These are phyloP conservation scores for Drosophila takahashii DNA, from an alignment of 1,140 invertebrate species.

Conservation along the genomic window DNA sequence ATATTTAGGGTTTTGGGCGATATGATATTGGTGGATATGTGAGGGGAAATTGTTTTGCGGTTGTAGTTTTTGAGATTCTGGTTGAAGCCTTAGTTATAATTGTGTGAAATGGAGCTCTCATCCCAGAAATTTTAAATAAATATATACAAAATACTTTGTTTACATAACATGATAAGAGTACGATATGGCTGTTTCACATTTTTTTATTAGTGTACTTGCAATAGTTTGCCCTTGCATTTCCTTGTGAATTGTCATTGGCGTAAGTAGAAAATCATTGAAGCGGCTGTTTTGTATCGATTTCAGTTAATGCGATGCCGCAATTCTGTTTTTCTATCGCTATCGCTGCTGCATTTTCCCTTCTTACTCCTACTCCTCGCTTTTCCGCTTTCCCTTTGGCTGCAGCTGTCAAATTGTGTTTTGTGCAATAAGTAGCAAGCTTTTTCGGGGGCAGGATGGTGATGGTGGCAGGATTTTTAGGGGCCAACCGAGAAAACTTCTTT, in stretches of 20 bases:
- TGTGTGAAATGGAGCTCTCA: too few species aligned
- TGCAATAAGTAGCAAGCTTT: slow-evolving; percentile 44
- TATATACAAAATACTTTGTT: too few species aligned
- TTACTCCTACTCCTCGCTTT: slow-evolving; percentile 4
- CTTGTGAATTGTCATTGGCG: not conserved
- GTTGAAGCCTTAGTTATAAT: too few species aligned
- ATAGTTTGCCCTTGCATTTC: slow-evolving; percentile 1
- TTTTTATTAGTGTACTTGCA: not conserved
- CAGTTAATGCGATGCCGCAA: slow-evolving; percentile 47
- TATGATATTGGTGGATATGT: too few species aligned
- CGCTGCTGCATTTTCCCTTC: slow-evolving; percentile 1
- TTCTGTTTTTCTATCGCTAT: slow-evolving; percentile 30
- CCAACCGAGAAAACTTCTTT: slow-evolving; percentile 65
- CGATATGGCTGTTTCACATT: too few species aligned
- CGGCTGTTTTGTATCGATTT: slow-evolving; percentile 58
- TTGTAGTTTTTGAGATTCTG: too few species aligned
- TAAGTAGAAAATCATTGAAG: slow-evolving; percentile 35
- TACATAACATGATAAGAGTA: too few species aligned
- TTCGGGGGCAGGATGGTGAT: not conserved
- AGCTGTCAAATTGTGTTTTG: slow-evolving; percentile 76
- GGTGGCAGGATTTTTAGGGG: slow-evolving; percentile 18
- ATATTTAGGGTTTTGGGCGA: not conserved
- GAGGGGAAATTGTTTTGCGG: too few species aligned
- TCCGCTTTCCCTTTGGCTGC: slow-evolving; percentile 55
- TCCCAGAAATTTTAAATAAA: too few species aligned